Conservation (phyloP, 2,113 vertebrate species). For the Spermophilus dauricus region DNA sequence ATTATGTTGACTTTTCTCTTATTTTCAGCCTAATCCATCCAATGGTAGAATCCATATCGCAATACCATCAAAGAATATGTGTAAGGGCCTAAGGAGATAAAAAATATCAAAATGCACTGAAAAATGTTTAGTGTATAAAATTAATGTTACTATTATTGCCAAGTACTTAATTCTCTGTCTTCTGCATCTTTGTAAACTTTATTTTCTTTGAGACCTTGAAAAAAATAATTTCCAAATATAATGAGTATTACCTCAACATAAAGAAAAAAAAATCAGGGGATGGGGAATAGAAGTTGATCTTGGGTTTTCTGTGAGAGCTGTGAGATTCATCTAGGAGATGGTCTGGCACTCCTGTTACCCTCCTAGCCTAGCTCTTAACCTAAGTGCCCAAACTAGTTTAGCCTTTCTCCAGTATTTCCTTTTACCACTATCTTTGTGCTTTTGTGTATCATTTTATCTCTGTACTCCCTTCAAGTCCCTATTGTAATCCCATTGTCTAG, state of each 20-base stretch:
- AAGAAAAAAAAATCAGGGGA: background rate
- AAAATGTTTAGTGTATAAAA: background rate
- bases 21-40: background rate
- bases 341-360: background rate
- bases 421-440: background rate
- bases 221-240: conserved; percentile 24
- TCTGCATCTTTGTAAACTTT: background rate
- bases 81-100: background rate
- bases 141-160: background rate
- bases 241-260: background rate
- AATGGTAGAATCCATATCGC: background rate
- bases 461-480: conserved; percentile 20
- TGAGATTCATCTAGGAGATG: background rate
- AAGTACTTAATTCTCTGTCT: conserved; percentile 1
- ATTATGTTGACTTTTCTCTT: conserved; percentile 57
- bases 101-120: background rate
- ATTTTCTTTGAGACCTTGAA: conserved; percentile 5
- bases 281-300: background rate
- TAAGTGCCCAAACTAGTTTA: background rate
- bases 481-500: background rate
- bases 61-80: background rate
- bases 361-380: background rate
- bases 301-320: background rate
- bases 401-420: background rate
- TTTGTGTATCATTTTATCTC: background rate